These are phyloP conservation scores for Craseonycteris thonglongyai DNA, from an alignment of 2,113 vertebrate genomes.

Conservation along the genomic window DNA sequence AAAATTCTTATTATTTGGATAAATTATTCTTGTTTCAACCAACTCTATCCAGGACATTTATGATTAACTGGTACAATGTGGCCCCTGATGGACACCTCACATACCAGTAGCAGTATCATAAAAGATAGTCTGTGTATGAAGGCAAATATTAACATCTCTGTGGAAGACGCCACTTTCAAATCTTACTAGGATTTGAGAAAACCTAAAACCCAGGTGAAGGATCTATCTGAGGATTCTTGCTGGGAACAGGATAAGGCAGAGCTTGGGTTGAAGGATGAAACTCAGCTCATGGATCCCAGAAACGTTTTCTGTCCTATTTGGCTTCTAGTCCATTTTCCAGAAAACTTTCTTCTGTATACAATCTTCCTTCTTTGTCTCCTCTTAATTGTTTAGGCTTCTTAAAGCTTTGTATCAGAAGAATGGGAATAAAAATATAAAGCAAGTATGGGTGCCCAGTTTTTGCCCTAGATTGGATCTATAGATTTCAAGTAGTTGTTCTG, in stretches of 20 bases:
- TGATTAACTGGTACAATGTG: neutral
- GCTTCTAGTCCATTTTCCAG: neutral
- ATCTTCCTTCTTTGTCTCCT: neutral
- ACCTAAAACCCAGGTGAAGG: neutral
- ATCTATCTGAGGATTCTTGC: neutral
- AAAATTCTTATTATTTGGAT: neutral
- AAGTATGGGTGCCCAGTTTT: neutral
- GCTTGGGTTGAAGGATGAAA: neutral
- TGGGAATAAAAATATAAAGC: neutral
- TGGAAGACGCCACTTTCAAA: neutral
- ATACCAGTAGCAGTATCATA: neutral
- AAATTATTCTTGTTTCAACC: neutral
- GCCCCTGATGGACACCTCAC: fast-evolving
- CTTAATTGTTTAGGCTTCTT: neutral
- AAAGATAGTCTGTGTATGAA: neutral
- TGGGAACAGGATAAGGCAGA: neutral
- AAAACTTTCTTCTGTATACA: neutral
- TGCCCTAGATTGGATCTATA: neutral
- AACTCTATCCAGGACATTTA: neutral
- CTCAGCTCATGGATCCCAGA: neutral
- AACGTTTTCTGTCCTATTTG: neutral
- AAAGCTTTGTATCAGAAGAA: neutral
- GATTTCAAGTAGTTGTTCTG: neutral
- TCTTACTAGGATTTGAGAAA: neutral
- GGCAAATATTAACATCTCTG: neutral